Base-by-base conservation (phyloP, 2,113 vertebrate genomes). In the Silurus meridionalis region DNA sequence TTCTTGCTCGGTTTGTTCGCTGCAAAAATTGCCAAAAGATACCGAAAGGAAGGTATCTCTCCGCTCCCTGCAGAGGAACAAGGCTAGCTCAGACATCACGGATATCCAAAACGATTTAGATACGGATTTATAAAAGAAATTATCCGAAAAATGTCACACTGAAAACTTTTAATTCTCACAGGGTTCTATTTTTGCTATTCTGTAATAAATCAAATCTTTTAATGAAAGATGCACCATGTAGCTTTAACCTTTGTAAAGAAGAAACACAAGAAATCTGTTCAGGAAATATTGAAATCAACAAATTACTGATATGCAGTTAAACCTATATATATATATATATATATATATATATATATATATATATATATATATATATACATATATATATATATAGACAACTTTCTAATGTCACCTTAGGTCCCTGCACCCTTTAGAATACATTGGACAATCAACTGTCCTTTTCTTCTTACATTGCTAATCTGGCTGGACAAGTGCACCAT, bases 11-110 rank as follows among this genome's bases (percentile, higher is more conserved):
- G 91, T 91, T 91, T 90, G 92, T 91, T 37, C 91, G 87, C 89
- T 88, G 92, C 88, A 91, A 85, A 93, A 92, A 93, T 94, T 90
- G 90, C 91, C 91, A 92, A 86, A 69, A 93, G 93, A 94, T 94
- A 94, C 84, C 89, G 89, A 71, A 19, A 88, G 57, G 53, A 87
- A 84, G 77, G 82, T 66, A 67, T 15, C 8, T 19, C 25, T 57
- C 80, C 37, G 67, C 61, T 80, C 84, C 17, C 61, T 60, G 15
- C 77, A 86, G 46, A 84, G 50, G 53, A 83, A 87, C 72, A 37
- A 55, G 50, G 66, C n/a, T 60, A 37, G 15, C 57, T 82, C 57
- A 15, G 55, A 52, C 50, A 46, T 8, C 46, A 37, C 58, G 28
- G 74, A 21, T 10, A 74, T 52, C 46, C 72, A 28, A 19, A 61